Evolutionary conservation across 2,797 vertebrate genomes (phyloP), one percentile per base, ranked within the genome.

Genomic region (Argentina silus): DNA sequence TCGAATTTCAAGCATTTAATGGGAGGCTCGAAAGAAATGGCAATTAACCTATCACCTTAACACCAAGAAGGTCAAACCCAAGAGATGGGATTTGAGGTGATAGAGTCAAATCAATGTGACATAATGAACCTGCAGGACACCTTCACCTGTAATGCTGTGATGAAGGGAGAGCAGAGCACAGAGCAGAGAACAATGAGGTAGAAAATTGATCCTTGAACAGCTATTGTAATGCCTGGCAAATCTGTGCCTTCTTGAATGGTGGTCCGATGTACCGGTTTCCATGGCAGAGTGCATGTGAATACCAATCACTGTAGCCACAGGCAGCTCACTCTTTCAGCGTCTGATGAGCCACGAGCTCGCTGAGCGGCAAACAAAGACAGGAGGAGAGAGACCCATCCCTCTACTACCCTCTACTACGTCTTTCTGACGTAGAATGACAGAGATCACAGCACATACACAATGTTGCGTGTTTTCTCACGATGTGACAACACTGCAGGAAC

Each of bases 41-140:
- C 60, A 67, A 68, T 81, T 66, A 71, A 79, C 72, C 63, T 76
- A 53, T 67, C 17, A 50, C 23, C 66, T 73, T 21, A 56, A 43
- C 36, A 9, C 36, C 10, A 36, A 7, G 5, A 14, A 36, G 63
- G 50, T 66, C 2, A 3, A 2, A 71, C 65, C n/a, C 10, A 6
- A 48, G n/a, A 23, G n/a, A 55, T 19, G 0, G 0, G 67, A 59
- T 73, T 48, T 42, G 81, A 17, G 77, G 78, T 82, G 72, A 69
- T 21, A 11, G 79, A 68, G 75, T 57, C 53, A 75, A 79, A 75
- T 82, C 44, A 14, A 76, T 73, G 70, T 15, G 21, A 68, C 78
- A 55, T 10, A 48, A 17, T 21, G 0, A 21, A 17, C 17, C 55
- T 57, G 17, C 44, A 12, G 6, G 17, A 47, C 43, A 7, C 17